Evolutionary conservation across 1,140 invertebrate species (phyloP).

Genomic region (Dysdera silvatica): DNA sequence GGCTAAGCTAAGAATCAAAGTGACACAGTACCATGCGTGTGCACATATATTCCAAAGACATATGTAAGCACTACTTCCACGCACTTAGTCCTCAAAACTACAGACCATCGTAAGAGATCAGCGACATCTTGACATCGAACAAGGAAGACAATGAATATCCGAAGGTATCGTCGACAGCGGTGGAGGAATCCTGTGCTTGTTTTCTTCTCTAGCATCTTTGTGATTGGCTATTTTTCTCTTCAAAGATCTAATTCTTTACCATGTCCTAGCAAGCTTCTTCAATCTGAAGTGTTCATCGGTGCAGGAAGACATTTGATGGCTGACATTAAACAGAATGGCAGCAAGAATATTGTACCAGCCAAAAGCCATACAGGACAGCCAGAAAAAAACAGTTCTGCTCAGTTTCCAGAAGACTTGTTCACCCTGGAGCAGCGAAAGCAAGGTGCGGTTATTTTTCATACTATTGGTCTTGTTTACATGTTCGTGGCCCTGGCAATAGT

Average conservation of each 20-base stretch:
- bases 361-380: background rate
- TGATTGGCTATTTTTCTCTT: conserved; percentile 18
- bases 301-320: too few relatives aligned
- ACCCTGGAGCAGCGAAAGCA: conserved; percentile 66
- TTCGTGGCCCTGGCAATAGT: conserved; percentile 85
- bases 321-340: background rate
- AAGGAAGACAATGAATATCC: too few relatives aligned
- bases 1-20: too few relatives aligned
- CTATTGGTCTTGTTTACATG: conserved; percentile 86
- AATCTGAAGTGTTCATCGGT: too few relatives aligned
- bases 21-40: too few relatives aligned
- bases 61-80: too few relatives aligned
- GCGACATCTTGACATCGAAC: too few relatives aligned
- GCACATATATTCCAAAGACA: too few relatives aligned
- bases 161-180: conserved; percentile 6
- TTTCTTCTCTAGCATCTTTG: background rate
- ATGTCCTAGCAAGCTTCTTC: too few relatives aligned
- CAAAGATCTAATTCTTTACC: too few relatives aligned
- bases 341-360: background rate
- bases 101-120: too few relatives aligned
- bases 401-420: conserved; percentile 82
- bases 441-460: conserved; percentile 76
- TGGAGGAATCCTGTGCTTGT: conserved; percentile 25
- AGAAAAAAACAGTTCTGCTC: conserved; percentile 6
- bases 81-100: too few relatives aligned